phyloP scores from a whole-genome alignment of 2,888 invertebrate genomes.

The Oxystoma pomonae region DNA sequence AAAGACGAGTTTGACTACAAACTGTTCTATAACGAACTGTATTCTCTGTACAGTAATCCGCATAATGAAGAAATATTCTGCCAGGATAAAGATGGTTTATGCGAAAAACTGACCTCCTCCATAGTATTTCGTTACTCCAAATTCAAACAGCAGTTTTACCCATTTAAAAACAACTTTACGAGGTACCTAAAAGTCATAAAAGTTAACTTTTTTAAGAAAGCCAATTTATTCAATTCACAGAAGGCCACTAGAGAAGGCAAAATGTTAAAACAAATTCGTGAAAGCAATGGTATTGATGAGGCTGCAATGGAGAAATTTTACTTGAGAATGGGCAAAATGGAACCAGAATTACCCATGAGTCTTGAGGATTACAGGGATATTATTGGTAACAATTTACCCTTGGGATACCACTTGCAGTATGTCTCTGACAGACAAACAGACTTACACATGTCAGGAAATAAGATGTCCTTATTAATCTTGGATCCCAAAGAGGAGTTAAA shows the following conservation, averaged over 20 bases:
- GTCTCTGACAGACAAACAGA: slow-evolving; percentile 29
- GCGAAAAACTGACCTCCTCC: slow-evolving; percentile 28
- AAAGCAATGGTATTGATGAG: slow-evolving; percentile 5
- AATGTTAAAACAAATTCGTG: slow-evolving; percentile 21
- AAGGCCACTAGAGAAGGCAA: slow-evolving; percentile 28
- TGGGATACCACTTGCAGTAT: slow-evolving; percentile 32
- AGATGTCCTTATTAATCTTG: slow-evolving; percentile 25
- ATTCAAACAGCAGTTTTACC: slow-evolving; percentile 31
- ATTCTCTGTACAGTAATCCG: slow-evolving; percentile 25
- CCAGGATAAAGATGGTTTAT: slow-evolving; percentile 33
- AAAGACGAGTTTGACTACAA: slow-evolving; percentile 31
- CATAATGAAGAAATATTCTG: slow-evolving; percentile 27
- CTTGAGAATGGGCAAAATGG: not conserved
- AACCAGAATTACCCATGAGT: slow-evolving; percentile 22
- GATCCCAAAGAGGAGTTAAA: slow-evolving; percentile 29
- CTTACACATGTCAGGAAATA: slow-evolving; percentile 28
- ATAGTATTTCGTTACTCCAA: slow-evolving; percentile 27
- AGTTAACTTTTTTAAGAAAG: slow-evolving; percentile 24
- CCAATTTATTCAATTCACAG: slow-evolving; percentile 24
- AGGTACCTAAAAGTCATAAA: slow-evolving; percentile 28
- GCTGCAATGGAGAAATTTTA: slow-evolving; percentile 2
- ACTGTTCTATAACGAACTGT: slow-evolving; percentile 38
- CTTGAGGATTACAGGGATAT: slow-evolving; percentile 27
- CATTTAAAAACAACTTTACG: slow-evolving; percentile 28
- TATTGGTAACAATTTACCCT: slow-evolving; percentile 21